Conservation (phyloP, 1,140 invertebrate species). For the Tetramorium alpestre region DNA sequence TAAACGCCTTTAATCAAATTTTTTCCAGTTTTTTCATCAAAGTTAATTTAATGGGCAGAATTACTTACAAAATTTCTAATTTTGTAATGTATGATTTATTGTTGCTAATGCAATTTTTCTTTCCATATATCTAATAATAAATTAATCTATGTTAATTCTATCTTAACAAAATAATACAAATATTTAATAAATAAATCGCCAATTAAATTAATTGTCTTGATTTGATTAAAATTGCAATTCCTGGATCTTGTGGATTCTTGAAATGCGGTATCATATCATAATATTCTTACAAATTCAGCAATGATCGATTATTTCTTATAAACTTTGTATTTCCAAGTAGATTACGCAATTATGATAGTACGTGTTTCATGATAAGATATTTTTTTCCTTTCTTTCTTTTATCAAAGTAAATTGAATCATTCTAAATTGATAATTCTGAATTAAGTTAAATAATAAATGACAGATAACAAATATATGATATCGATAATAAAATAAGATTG, state of each 20-base stretch:
- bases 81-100: background rate
- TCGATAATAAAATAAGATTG: background rate
- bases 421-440: background rate
- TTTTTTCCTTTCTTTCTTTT: background rate
- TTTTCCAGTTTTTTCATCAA: too few species aligned
- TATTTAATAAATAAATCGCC: background rate
- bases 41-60: background rate
- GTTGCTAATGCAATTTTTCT: background rate
- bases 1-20: background rate
- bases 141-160: background rate
- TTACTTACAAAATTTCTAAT: background rate
- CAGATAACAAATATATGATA: background rate
- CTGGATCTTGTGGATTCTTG: background rate
- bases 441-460: background rate
- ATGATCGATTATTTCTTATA: background rate
- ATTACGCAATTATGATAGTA: background rate
- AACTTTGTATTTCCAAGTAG: background rate
- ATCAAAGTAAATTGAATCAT: background rate
- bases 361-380: background rate
- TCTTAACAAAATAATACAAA: background rate
- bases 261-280: background rate
- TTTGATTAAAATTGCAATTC: background rate
- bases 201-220: background rate
- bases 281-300: background rate
- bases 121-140: too few species aligned